A percentile compares a stretch with the other conserved stretches of the same genome.
These are phyloP conservation scores for Fregetta grallaria DNA, from an alignment of 2,113 vertebrate genomes.

Conservation along the genomic window DNA sequence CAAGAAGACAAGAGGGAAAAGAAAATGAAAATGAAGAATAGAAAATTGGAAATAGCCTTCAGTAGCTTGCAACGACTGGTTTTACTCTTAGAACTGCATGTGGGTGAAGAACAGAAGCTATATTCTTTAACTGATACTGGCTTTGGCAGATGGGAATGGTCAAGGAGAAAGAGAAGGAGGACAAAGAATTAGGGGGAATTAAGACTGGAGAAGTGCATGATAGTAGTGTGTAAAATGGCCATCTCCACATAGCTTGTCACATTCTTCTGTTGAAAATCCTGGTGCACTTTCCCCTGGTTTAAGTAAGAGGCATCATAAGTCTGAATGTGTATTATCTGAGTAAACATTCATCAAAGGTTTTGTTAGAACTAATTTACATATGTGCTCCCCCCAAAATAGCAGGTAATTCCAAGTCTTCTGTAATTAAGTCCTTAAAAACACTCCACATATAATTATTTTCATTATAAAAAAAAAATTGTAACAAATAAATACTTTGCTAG, in stretches of 20 bases:
- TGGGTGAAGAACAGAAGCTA: background rate
- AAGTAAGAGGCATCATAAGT: background rate
- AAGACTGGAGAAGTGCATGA: background rate
- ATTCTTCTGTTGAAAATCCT: background rate
- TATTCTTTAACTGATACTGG: background rate
- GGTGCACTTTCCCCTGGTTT: background rate
- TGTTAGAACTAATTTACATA: background rate
- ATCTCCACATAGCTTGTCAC: background rate
- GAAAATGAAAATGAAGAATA: background rate
- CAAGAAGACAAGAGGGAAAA: background rate
- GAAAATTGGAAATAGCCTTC: background rate
- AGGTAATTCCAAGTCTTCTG: background rate
- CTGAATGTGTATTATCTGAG: background rate
- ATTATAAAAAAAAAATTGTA: background rate
- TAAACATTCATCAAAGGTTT: background rate
- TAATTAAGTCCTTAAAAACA: background rate
- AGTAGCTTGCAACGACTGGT: background rate
- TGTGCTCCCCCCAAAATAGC: background rate
- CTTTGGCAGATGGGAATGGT: background rate
- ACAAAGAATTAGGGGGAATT: background rate
- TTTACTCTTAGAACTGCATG: background rate
- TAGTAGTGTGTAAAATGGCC: background rate
- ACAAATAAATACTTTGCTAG: background rate
- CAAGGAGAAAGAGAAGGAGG: background rate
- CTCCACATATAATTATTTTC: background rate